Evolutionary conservation across 1,140 invertebrate species (phyloP).

Genomic region (Achroia grisella): DNA sequence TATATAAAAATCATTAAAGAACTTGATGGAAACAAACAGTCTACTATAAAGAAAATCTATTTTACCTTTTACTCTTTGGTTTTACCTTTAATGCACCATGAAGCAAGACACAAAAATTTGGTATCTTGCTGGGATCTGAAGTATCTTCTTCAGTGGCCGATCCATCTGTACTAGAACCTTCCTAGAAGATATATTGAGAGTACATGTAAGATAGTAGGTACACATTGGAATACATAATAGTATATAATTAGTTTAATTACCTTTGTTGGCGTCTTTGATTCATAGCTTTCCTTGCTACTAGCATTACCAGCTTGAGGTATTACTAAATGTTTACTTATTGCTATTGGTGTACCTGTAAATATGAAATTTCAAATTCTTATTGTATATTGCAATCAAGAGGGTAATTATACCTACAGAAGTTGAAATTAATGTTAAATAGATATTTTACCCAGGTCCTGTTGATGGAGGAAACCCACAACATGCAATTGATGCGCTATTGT

Average conservation of each 20-base stretch:
- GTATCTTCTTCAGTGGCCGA: constrained; percentile 76
- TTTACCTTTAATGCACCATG: constrained; percentile 94
- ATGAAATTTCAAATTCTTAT: not conserved
- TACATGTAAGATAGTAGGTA: no score
- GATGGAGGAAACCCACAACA: constrained; percentile 58
- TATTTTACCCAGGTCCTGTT: constrained; percentile 57
- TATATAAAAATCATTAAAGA: no score
- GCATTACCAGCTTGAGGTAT: constrained; percentile 77
- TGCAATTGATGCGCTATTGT: constrained; percentile 55
- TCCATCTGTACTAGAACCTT: constrained; percentile 77
- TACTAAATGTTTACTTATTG: constrained; percentile 91
- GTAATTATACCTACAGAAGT: no score
- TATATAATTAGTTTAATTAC: constrained; percentile 17
- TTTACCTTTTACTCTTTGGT: no score
- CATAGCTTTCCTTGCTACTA: constrained; percentile 71
- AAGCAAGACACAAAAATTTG: constrained; percentile 94
- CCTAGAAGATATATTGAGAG: constrained; percentile 26
- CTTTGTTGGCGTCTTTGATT: constrained; percentile 75
- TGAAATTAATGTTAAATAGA: no score
- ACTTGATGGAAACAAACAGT: no score
- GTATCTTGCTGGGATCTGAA: constrained; percentile 85
- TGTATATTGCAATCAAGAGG: no score
- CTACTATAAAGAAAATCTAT: no score
- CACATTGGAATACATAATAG: not conserved
- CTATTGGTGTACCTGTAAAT: constrained; percentile 88